These are phyloP conservation scores for Trinectes maculatus DNA, from an alignment of 2,113 vertebrate genomes.

Conservation along the genomic window DNA sequence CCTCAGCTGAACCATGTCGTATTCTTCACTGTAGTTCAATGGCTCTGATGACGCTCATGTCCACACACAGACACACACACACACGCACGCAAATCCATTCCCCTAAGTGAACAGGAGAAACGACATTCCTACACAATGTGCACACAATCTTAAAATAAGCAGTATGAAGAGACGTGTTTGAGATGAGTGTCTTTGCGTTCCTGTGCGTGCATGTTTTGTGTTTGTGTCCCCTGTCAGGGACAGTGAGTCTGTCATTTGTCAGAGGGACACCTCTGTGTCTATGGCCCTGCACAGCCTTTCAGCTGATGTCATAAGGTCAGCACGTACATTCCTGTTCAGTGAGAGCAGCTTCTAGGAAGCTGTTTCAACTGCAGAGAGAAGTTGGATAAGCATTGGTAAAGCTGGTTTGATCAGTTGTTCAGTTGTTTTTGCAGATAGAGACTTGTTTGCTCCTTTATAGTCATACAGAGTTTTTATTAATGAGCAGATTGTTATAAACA, in stretches of 20 bases:
- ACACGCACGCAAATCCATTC: slow-evolving; percentile 21
- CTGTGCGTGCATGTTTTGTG: background rate
- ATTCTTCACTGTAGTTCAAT: slow-evolving; percentile 15
- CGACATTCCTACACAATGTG: slow-evolving; percentile 40
- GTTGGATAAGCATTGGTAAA: too few relatives aligned
- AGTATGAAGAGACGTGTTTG: background rate
- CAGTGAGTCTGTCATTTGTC: background rate
- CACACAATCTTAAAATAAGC: slow-evolving; percentile 32
- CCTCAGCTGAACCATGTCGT: slow-evolving; percentile 5
- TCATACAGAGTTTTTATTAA: too few relatives aligned
- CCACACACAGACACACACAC: background rate
- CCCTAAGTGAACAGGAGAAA: slow-evolving; percentile 20
- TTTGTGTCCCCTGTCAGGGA: background rate
- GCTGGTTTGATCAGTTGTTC: too few relatives aligned
- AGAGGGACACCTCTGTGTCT: slow-evolving; percentile 10
- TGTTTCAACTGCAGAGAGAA: too few relatives aligned
- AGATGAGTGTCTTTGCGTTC: slow-evolving; percentile 8
- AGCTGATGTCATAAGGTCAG: slow-evolving; percentile 19
- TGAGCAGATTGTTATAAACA: too few relatives aligned
- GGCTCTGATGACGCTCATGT: slow-evolving; percentile 12
- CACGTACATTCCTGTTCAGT: slow-evolving; percentile 42
- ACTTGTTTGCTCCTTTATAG: too few relatives aligned
- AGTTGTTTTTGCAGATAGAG: too few relatives aligned
- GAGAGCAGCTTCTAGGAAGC: slow-evolving; percentile 19
- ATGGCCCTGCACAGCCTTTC: background rate